Base-by-base conservation (phyloP, 2,888 invertebrate species). In the Parthenolecanium corni region DNA sequence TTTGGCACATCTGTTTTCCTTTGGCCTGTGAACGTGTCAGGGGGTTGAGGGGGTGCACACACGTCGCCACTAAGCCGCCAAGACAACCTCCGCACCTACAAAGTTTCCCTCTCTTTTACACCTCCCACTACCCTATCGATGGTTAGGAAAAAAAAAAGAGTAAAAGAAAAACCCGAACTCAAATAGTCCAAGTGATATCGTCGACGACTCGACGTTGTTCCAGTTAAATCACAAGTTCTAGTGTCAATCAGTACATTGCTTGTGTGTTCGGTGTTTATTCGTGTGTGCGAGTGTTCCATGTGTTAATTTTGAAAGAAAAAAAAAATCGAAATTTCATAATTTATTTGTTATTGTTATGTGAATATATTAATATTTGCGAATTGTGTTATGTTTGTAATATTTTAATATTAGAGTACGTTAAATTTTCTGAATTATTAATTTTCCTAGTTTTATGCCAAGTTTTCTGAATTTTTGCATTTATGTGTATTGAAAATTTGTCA, bases 1-100 rank as follows among this genome's bases (percentile, higher is more conserved):
- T 25, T 58, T 58, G 58, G 47, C 58, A 49, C 58, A 58, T 58
- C 58, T 58, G 58, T 58, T 58, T 58, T 49, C 49, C 18, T 31
- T 6, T 25, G 46, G 58, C 21, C 31, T 46, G 49, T 25, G 47
- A 36, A 31, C 9, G 9, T 31, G 31, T 31, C 31, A 31, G 31
- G 49, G 47, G 58, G 42, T 44, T 36, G 49, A 38, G 58, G 58
- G 49, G 47, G 49, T 36, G 49, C 58, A 31, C 31, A 31, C 31
- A 31, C 31, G 31, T 31, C 58, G 58, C 58, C 58, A 58, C 49
- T 49, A 49, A 58, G 58, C 58, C 58, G 58, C 58, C 58, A 58
- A 58, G 24, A 58, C 47, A 23, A 49, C 49, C 58, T 24, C 54
- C 40, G 18, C 40, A 20, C 25, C 36, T 23, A 16, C 38, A 31